phyloP scores from a whole-genome alignment of 2,888 invertebrate species.

The Anthrax anthrax region DNA sequence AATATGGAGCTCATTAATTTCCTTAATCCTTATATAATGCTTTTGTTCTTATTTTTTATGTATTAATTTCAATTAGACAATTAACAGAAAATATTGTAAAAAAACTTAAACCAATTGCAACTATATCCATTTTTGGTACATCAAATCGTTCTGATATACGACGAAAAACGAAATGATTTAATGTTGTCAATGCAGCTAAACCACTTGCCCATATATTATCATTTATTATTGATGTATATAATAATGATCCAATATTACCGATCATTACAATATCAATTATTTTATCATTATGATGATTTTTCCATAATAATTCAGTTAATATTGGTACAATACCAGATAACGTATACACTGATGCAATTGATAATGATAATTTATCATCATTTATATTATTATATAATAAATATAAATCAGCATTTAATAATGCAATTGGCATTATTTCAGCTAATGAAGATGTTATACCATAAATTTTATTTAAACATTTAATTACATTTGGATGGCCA shows the following conservation, averaged over 20 bases:
- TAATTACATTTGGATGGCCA: slow-evolving; percentile 9
- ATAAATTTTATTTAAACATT: slow-evolving; percentile 4
- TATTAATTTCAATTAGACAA: slow-evolving; percentile 6
- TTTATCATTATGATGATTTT: slow-evolving; percentile 1
- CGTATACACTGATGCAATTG: slow-evolving; percentile 2
- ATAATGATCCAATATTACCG: slow-evolving; percentile 12
- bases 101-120: slow-evolving; percentile 14
- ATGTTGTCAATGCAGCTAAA: slow-evolving; percentile 10
- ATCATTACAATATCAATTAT: slow-evolving; percentile 9
- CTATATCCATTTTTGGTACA: slow-evolving; percentile 13
- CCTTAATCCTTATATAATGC: too few relatives aligned
- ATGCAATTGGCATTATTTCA: slow-evolving; percentile 12
- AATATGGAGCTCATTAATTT: too few relatives aligned
- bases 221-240: slow-evolving; percentile 9
- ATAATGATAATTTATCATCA: slow-evolving; percentile 3
- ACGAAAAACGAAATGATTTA: slow-evolving; percentile 14
- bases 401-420: slow-evolving; percentile 13
- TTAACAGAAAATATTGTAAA: slow-evolving; percentile 14
- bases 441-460: slow-evolving; percentile 10
- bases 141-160: slow-evolving; percentile 7
- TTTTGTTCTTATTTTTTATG: too few relatives aligned
- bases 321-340: slow-evolving; percentile 10
- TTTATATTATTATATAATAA: slow-evolving; percentile 1
- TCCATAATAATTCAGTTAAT: slow-evolving; percentile 4
- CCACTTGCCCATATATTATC: slow-evolving; percentile 15